Evolutionary conservation across 1,140 invertebrate genomes (phyloP), one percentile per base, ranked within the genome.

Genomic region (Charaxes varanes): DNA sequence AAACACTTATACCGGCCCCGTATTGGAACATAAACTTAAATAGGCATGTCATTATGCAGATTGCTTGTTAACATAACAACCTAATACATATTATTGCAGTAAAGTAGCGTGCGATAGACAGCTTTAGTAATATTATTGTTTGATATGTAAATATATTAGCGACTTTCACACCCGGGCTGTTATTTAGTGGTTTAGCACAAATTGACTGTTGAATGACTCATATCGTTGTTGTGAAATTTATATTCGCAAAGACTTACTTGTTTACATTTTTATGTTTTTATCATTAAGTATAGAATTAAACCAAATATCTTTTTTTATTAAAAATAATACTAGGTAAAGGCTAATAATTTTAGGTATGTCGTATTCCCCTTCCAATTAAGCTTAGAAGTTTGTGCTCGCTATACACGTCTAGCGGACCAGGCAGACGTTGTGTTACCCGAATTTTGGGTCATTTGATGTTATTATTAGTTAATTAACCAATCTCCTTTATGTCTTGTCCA

Each of bases 31-130:
- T 47, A 35, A 44, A 51, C 24, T 35, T 30, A 34, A 41, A 41
- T 41, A 38, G 35, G 41, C 36, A 15, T 35, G 48, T 51, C 26
- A 51, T 44, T 51, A 51, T 44, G 41, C 35, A 51, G 36, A 51
- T 51, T 34, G 19, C 12, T 23, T 44, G 27, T 35, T 44, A 27
- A 23, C 40, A 42, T 50, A 26, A 44, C 40, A n/a, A 44, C 34
- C 31, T 50, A 38, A 43, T 43, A 33, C 41, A 51, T 51, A 51
- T 40, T 44, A 44, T 51, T 44, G 31, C 31, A 44, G 32, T 51
- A 41, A 48, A 48, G 33, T 43, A 35, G 44, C 31, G 12, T 34
- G 32, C 32, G 24, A 47, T 47, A 47, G 37, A 37, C 30, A 21
- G 31, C 23, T 40, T 36, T 18, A 27, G 31, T 33, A 31, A 41